Conservation (phyloP, 1,140 invertebrate species). For the Drosophila erecta region DNA sequence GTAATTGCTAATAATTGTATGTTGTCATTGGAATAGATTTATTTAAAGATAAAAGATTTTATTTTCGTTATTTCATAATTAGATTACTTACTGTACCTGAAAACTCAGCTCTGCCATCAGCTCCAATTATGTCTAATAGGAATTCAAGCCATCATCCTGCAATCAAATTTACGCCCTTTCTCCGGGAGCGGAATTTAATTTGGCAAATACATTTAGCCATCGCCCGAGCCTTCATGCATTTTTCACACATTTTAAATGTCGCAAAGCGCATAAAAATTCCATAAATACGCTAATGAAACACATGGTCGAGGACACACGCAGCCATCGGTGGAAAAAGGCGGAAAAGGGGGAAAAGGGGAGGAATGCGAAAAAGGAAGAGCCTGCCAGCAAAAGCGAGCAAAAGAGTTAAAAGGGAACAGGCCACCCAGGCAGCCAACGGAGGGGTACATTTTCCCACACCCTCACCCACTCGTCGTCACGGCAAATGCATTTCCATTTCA, state of each 20-base stretch:
- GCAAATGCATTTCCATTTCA: constrained; percentile 56
- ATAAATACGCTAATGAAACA: constrained; percentile 80
- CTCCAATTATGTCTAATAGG: constrained; percentile 27
- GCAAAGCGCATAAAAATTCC: constrained; percentile 67
- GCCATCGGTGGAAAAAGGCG: constrained; percentile 10
- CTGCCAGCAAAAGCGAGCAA: constrained; percentile 16
- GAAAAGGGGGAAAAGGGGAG: too few relatives aligned
- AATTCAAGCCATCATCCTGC: constrained; percentile 24
- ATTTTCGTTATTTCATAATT: too few relatives aligned
- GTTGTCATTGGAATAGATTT: too few relatives aligned
- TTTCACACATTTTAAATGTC: constrained; percentile 67
- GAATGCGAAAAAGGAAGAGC: constrained; percentile 8
- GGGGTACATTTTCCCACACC: constrained; percentile 6
- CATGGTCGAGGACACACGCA: constrained; percentile 43
- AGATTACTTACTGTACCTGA: not conserved
- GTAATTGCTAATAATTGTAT: not conserved
- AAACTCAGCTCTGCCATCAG: constrained; percentile 4
- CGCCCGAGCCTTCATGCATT: constrained; percentile 41
- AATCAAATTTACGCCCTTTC: constrained; percentile 44
- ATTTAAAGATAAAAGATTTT: too few relatives aligned
- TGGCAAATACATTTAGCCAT: constrained; percentile 49
- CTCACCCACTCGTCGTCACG: constrained; percentile 1
- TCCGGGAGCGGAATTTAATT: constrained; percentile 52
- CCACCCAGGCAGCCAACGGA: constrained; percentile 37
- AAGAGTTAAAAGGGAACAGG: constrained; percentile 12